Evolutionary conservation across 2,113 vertebrate genomes (phyloP), one percentile per base, ranked within the genome.

Genomic region (Bubo bubo): DNA sequence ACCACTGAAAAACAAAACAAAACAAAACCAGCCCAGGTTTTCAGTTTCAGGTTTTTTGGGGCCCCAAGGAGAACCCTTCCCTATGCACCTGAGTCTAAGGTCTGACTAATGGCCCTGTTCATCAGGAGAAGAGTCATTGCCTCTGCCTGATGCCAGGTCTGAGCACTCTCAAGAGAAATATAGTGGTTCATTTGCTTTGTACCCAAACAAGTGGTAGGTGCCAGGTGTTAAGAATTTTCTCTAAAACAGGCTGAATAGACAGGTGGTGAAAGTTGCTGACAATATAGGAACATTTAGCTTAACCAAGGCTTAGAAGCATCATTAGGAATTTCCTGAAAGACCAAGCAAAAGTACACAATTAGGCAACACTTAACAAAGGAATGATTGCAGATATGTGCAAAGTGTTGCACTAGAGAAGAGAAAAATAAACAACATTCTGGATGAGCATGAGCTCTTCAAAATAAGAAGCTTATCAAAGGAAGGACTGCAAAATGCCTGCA

Each of bases 221-320:
- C 86, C 93, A 97, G 91, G 71, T 95, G 91, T 66, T 89, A 52
- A 0, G 18, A 79, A 83, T 93, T 91, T 94, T 96, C 55, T 93
- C 50, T 82, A 79, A 79, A 95, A 59, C 55, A 55, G 45, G 32
- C 45, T 93, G 91, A 95, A 95, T 17, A 77, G 62, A 85, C 94
- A 95, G 89, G 93, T 94, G 93, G 91, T 94, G 84, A 91, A 96
- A 94, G 70, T 13, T 89, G 89, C 93, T 95, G 95, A 97, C 89
- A 93, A 37, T 67, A 82, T 34, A 91, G 62, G 91, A 95, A 91
- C 74, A 50, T 85, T 79, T 37, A 70, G 66, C n/a, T 94, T 79
- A 43, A 64, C 45, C 49, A 30, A 85, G n/a, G 62, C 59, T 74
- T 70, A 32, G 59, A 81, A 91, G 58, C 45, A 83, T 96, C 27